phyloP scores from a whole-genome alignment of 2,113 vertebrate genomes.

The Amazona vittata region DNA sequence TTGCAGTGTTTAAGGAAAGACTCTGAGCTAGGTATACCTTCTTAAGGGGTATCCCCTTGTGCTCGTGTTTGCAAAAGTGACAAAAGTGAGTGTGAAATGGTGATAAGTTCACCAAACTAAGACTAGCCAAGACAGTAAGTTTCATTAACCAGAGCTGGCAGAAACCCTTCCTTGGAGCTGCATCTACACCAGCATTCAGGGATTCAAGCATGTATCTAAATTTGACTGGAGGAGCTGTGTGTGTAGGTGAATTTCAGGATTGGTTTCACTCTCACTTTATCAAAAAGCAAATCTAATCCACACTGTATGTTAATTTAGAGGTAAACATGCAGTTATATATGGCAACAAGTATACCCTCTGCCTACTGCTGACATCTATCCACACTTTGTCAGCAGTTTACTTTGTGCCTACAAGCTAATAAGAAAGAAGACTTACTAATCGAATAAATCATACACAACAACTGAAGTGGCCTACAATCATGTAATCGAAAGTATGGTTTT shows the following conservation, averaged over 20 bases:
- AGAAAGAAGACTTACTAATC: neutral
- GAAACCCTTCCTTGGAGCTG: neutral
- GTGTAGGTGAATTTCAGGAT: neutral
- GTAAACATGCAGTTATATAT: neutral
- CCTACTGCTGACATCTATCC: neutral
- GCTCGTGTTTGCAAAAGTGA: neutral
- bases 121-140: neutral
- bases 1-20: neutral
- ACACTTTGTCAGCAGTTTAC: neutral
- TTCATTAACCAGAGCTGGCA: neutral
- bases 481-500: neutral
- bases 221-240: neutral
- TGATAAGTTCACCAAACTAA: neutral
- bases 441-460: neutral
- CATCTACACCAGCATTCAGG: neutral
- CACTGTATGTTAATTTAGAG: neutral
- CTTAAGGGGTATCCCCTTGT: neutral
- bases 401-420: neutral
- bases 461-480: neutral
- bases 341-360: neutral
- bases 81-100: neutral
- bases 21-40: neutral
- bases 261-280: neutral
- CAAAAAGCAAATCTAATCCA: neutral
- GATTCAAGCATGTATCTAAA: neutral